These are phyloP conservation scores for Malurus melanocephalus DNA, from an alignment of 2,113 vertebrate genomes.

Conservation along the genomic window DNA sequence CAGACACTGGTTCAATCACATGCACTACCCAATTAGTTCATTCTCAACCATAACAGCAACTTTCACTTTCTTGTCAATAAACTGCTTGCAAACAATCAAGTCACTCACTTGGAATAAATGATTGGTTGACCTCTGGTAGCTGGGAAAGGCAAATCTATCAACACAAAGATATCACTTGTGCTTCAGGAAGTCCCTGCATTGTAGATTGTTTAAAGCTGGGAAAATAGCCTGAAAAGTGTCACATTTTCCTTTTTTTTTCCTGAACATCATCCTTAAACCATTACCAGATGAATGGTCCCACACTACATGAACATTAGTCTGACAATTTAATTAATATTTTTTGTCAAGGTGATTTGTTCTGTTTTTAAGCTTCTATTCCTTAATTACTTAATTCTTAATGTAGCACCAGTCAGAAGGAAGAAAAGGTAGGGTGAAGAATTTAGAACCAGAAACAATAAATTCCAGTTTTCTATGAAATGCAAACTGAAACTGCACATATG, in stretches of 20 bases:
- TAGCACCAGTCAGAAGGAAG: fast-evolving
- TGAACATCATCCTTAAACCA: background rate
- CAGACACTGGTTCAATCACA: background rate
- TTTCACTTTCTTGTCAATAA: background rate
- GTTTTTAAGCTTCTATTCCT: background rate
- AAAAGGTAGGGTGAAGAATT: fast-evolving
- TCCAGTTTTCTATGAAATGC: background rate
- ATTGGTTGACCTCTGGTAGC: background rate
- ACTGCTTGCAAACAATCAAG: background rate
- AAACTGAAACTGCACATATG: background rate
- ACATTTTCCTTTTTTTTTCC: background rate
- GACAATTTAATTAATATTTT: background rate
- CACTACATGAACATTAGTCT: background rate
- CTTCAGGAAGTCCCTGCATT: background rate
- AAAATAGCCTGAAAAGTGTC: background rate
- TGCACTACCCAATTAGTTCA: background rate
- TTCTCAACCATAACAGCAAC: background rate
- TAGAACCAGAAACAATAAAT: background rate
- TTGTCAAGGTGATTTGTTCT: background rate
- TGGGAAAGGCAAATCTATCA: background rate
- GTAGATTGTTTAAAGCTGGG: background rate
- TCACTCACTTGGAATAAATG: background rate
- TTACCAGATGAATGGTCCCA: background rate
- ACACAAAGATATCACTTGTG: background rate
- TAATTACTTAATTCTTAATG: background rate